A percentile compares a stretch with the other conserved stretches of the same genome.
These are phyloP conservation scores for Platypus cylindrus DNA, from an alignment of 2,888 invertebrate genomes.

Conservation along the genomic window DNA sequence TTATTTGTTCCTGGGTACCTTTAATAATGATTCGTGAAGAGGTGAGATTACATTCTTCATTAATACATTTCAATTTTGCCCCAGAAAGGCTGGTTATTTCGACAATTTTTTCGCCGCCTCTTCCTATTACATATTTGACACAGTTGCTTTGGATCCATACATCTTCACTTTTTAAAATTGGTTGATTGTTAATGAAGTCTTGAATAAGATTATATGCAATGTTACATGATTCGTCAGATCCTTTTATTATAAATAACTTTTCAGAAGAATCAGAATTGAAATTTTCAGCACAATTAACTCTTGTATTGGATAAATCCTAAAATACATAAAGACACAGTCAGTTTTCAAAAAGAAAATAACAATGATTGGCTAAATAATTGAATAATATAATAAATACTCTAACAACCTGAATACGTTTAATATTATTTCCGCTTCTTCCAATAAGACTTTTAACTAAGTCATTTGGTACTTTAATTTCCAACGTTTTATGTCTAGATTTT, in stretches of 20 bases:
- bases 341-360: not conserved
- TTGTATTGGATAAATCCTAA: slow-evolving; percentile 47
- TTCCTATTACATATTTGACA: slow-evolving; percentile 62
- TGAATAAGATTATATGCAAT: slow-evolving; percentile 60
- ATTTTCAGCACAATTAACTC: slow-evolving; percentile 41
- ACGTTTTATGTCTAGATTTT: slow-evolving; percentile 34
- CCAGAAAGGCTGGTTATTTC: slow-evolving; percentile 59
- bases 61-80: slow-evolving; percentile 52
- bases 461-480: slow-evolving; percentile 49
- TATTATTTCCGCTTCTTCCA: slow-evolving; percentile 62
- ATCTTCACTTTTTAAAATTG: slow-evolving; percentile 51
- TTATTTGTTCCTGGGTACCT: slow-evolving; percentile 58
- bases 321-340: slow-evolving; percentile 2
- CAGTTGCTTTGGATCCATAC: slow-evolving; percentile 53
- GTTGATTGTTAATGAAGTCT: slow-evolving; percentile 53
- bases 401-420: slow-evolving; percentile 57
- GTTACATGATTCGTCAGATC: slow-evolving; percentile 50
- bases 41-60: slow-evolving; percentile 20
- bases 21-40: slow-evolving; percentile 27
- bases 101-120: slow-evolving; percentile 57
- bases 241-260: slow-evolving; percentile 58
- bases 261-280: too few species aligned
- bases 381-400: not conserved
- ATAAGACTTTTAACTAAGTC: slow-evolving; percentile 53
- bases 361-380: not conserved